A percentile compares a stretch with the other conserved stretches of the same genome.
Evolutionary conservation across 2,888 invertebrate genomes (phyloP).

Genomic region (Lydus trimaculatus): DNA sequence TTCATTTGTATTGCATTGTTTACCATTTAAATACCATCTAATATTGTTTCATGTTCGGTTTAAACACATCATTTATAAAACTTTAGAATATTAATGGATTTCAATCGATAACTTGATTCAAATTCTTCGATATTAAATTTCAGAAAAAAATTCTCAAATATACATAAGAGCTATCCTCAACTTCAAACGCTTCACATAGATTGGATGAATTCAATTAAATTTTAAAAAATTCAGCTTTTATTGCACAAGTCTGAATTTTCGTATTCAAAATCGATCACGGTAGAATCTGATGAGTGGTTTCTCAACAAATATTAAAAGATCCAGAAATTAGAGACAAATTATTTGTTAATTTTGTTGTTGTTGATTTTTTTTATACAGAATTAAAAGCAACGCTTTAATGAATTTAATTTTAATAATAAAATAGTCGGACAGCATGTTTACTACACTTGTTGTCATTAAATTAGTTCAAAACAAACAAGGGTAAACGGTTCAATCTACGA

Average conservation of each 20-base stretch:
- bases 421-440: background rate
- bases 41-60: constrained; percentile 26
- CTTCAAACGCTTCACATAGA: background rate
- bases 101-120: background rate
- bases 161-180: background rate
- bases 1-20: constrained; percentile 36
- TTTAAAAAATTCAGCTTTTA: background rate
- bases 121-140: background rate
- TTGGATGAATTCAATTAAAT: background rate
- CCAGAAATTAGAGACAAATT: no score
- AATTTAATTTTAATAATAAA: background rate
- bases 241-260: background rate
- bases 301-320: no score
- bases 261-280: no score
- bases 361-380: background rate
- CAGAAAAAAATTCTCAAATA: background rate
- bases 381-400: background rate
- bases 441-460: background rate
- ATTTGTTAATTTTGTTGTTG: no score
- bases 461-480: background rate
- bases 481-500: background rate
- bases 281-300: no score
- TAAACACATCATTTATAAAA: constrained; percentile 17
- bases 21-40: constrained; percentile 29
- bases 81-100: constrained; percentile 26